A percentile compares a stretch with the other conserved stretches of the same genome.
Evolutionary conservation across 2,113 vertebrate species (phyloP).

Genomic region (Plotosus lineatus): DNA sequence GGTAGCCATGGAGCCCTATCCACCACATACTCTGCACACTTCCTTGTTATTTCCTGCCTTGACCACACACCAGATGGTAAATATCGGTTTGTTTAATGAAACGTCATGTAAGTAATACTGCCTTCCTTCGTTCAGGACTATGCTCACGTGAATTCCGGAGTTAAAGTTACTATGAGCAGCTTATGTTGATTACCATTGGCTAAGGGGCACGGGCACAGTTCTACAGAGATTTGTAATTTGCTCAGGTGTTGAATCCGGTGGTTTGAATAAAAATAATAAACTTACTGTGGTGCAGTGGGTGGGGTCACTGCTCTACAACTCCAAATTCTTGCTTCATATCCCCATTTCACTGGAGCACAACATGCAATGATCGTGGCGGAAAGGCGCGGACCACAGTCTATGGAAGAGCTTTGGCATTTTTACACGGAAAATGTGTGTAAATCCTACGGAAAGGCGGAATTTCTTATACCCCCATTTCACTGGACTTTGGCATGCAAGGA

Average conservation of each 20-base stretch:
- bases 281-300: neutral
- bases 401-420: no score
- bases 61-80: constrained; percentile 9
- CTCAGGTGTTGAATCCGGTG: neutral
- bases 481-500: no score
- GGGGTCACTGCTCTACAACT: neutral
- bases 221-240: neutral
- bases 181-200: neutral
- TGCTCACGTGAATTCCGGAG: neutral
- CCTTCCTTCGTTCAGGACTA: neutral
- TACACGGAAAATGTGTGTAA: no score
- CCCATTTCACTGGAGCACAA: no score
- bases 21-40: neutral
- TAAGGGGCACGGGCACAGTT: neutral
- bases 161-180: neutral
- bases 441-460: no score
- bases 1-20: neutral
- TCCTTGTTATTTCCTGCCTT: neutral
- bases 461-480: no score
- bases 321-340: neutral
- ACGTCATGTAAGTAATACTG: neutral
- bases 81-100: neutral
- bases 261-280: neutral
- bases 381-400: no score
- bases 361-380: no score